Evolutionary conservation across 1,140 invertebrate species (phyloP).

Genomic region (Musca vetustissima): DNA sequence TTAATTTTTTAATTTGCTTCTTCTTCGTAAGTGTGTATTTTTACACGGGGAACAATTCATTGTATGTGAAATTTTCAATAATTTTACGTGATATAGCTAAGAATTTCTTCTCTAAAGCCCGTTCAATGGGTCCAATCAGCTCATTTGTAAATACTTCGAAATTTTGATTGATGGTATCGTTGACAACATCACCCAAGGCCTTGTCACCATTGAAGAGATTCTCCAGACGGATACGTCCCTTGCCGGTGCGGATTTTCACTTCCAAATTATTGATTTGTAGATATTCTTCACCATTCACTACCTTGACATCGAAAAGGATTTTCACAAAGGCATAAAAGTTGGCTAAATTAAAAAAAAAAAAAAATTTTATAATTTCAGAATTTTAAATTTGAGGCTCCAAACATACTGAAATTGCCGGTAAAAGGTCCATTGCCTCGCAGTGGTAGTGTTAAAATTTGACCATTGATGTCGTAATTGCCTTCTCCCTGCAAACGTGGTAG

Average conservation of each 20-base stretch:
- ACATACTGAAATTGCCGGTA: slow-evolving; percentile 65
- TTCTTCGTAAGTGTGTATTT: no score
- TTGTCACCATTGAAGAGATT: slow-evolving; percentile 68
- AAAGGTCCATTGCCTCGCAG: slow-evolving; percentile 65
- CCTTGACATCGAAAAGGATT: slow-evolving; percentile 57
- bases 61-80: slow-evolving; percentile 60
- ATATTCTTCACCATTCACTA: slow-evolving; percentile 58
- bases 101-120: slow-evolving; percentile 60
- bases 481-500: slow-evolving; percentile 62
- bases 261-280: slow-evolving; percentile 59
- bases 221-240: slow-evolving; percentile 60
- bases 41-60: slow-evolving; percentile 61
- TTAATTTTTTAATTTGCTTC: neutral
- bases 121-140: slow-evolving; percentile 62
- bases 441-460: slow-evolving; percentile 63
- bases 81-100: slow-evolving; percentile 60
- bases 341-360: slow-evolving; percentile 46
- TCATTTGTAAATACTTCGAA: slow-evolving; percentile 63
- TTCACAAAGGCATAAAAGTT: slow-evolving; percentile 59
- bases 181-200: slow-evolving; percentile 61
- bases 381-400: neutral
- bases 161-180: slow-evolving; percentile 66
- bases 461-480: slow-evolving; percentile 65
- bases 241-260: slow-evolving; percentile 62
- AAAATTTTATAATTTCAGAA: neutral